A percentile compares a stretch with the other conserved stretches of the same genome.
These are phyloP conservation scores for Eucera pruinosa DNA, from an alignment of 2,888 invertebrate species.

Conservation along the genomic window DNA sequence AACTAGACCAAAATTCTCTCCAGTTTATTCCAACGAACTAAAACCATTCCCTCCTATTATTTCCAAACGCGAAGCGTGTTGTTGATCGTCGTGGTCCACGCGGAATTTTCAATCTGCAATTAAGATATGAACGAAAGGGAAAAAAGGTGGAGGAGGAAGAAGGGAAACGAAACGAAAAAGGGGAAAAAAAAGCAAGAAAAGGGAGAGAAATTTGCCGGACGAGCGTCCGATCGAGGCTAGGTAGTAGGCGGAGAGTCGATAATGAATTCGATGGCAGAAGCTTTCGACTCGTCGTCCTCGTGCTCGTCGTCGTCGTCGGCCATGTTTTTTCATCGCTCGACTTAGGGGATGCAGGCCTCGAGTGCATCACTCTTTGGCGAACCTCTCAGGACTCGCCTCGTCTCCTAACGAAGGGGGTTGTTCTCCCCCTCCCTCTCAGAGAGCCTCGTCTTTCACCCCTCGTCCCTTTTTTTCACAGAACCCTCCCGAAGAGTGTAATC, in stretches of 20 bases:
- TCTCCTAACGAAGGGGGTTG: slow-evolving; percentile 76
- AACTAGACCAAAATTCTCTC: too few species aligned
- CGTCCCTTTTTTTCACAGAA: slow-evolving; percentile 33
- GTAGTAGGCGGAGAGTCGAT: slow-evolving; percentile 69
- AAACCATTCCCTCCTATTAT: background rate
- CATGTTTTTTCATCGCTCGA: slow-evolving; percentile 78
- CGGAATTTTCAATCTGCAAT: slow-evolving; percentile 39
- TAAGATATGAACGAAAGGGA: slow-evolving; percentile 16
- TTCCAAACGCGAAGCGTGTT: slow-evolving; percentile 21
- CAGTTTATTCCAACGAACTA: background rate
- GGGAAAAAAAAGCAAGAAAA: slow-evolving; percentile 2
- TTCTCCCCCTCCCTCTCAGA: slow-evolving; percentile 31
- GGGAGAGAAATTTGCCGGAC: slow-evolving; percentile 26
- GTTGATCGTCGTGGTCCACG: background rate
- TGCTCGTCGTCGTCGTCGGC: slow-evolving; percentile 70
- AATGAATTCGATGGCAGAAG: slow-evolving; percentile 70
- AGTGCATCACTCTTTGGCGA: slow-evolving; percentile 81
- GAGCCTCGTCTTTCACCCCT: slow-evolving; percentile 23
- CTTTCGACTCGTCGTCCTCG: slow-evolving; percentile 57
- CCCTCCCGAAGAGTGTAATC: slow-evolving; percentile 47
- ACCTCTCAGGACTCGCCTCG: slow-evolving; percentile 80
- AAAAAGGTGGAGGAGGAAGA: background rate
- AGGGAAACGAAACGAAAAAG: background rate
- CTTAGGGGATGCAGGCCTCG: slow-evolving; percentile 79
- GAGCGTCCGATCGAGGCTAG: slow-evolving; percentile 22